Evolutionary conservation across 2,113 vertebrate species (phyloP).

Genomic region (Pluvianellus socialis): DNA sequence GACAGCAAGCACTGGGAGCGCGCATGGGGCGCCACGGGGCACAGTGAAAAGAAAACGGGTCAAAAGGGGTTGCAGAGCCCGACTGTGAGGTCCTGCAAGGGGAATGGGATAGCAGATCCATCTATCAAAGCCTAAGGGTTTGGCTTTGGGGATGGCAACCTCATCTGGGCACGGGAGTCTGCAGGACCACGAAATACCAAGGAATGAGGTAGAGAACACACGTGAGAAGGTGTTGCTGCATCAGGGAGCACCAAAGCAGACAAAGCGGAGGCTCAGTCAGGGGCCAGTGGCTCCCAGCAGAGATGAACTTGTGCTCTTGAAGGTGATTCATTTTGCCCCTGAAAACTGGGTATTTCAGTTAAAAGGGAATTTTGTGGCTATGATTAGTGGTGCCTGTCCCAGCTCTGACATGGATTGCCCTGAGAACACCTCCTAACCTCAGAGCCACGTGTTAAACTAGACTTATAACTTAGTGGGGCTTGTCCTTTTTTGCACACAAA

Average conservation of each 20-base stretch:
- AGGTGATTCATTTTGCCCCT: not conserved
- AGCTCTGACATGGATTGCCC: not conserved
- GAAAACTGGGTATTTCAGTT: not conserved
- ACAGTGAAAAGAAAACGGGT: not conserved
- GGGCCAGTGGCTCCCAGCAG: not conserved
- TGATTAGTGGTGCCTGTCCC: not conserved
- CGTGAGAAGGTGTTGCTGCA: accelerated
- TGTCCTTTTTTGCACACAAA: not conserved
- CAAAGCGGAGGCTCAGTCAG: not conserved
- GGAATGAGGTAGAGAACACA: not conserved
- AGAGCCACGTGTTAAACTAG: not conserved
- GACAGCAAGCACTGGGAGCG: accelerated
- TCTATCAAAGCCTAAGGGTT: not conserved
- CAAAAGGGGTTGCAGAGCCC: not conserved
- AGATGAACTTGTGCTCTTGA: not conserved
- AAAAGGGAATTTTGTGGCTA: not conserved
- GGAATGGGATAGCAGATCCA: not conserved
- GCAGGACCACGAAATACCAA: not conserved
- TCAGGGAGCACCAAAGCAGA: not conserved
- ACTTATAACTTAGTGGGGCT: not conserved
- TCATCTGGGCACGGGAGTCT: not conserved
- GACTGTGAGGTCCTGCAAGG: accelerated
- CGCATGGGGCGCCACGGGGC: not conserved
- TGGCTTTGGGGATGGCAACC: not conserved
- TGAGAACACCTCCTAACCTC: not conserved